Base-by-base conservation (phyloP, 2,113 vertebrate genomes). In the Planiliza haematocheilus region DNA sequence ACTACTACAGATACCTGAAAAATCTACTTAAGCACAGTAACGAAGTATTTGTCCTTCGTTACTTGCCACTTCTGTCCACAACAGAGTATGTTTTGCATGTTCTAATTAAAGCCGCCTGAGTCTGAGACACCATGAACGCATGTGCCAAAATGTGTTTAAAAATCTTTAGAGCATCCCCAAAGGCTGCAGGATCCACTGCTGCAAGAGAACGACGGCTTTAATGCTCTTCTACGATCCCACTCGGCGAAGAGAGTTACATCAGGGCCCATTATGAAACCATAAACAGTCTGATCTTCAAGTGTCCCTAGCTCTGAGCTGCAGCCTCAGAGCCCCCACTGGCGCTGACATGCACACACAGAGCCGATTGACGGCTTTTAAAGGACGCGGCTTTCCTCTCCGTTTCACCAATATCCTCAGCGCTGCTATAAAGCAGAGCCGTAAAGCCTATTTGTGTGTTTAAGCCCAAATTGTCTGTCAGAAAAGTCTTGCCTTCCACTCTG, bases 401-500 rank as follows among this genome's bases (percentile, higher is more conserved):
- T 70, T 76, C 70, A 46, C 68, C 50, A 59, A 77, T 58, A 67
- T 17, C 46, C 56, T 1, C 79, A 74, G 55, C 3, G 52, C 59
- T 63, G 7, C 82, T 56, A 85, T 80, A 70, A 77, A 79, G 53
- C 58, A 43, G 39, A 67, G 69, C 71, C 46, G 46, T 70, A 51
- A 74, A 71, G 48, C 50, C 51, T 34, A 63, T 71, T 60, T 78
- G 66, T 66, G 62, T 79, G 7, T 70, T 70, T 46, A 63, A 70
- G 71, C 60, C 43, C 17, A 74, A 82, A 77, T 65, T 34, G 67
- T 76, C 45, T 69, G 59, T 58, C 41, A 10, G 18, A 55, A 59
- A 48, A 77, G 18, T 20, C 21, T 41, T 11, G n/a, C 20, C 42
- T 58, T 52, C 55, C 24, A 12, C 45, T 55, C 51, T 42, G 1